Base-by-base conservation (phyloP, 2,888 invertebrate species). In the Lithodes maja region DNA sequence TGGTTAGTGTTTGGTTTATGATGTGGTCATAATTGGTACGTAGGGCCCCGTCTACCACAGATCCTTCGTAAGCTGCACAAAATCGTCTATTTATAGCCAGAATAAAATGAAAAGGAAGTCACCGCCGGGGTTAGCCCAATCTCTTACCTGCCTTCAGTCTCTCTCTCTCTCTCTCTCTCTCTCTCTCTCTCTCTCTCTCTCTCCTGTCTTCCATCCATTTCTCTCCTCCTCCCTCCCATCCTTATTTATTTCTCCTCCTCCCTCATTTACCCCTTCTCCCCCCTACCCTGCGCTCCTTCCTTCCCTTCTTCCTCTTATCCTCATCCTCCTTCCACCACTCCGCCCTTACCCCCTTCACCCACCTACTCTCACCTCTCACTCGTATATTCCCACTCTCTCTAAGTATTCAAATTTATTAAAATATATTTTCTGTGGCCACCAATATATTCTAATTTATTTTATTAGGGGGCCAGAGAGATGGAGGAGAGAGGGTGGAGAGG, bases 401-500 rank as follows among this genome's bases (percentile, higher is more conserved):
- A 61, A 61, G 61, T 7, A 61, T 61, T 61, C 61, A 61, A 61
- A 61, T 61, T 61, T 61, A 61, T 61, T 61, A 61, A 61, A 7
- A 61, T 61, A 7, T 61, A 61, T 61, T 61, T 61, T 61, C 12
- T 7, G 61, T 61, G 61, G 61, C 61, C 61, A 7, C 61, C 61
- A 61, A 61, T 61, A 61, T 61, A 61, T 61, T 61, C 61, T 61
- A 61, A 61, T 61, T 61, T 61, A 61, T 61, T 61, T 61, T 61
- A 61, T 61, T 61, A 61, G 61, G 61, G 61, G 61, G 61, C 5
- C 7, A 12, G 61, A 61, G 61, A 12, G 12, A 61, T 61, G 61
- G 61, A 61, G 61, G 61, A 12, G 12, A 61, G 61, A 61, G 61
- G 61, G 61, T 7, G 61, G 61, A 12, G 12, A 61, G 61, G 61